Base-by-base conservation (phyloP, 2,113 vertebrate genomes). In the Phalacrocorax carbo region DNA sequence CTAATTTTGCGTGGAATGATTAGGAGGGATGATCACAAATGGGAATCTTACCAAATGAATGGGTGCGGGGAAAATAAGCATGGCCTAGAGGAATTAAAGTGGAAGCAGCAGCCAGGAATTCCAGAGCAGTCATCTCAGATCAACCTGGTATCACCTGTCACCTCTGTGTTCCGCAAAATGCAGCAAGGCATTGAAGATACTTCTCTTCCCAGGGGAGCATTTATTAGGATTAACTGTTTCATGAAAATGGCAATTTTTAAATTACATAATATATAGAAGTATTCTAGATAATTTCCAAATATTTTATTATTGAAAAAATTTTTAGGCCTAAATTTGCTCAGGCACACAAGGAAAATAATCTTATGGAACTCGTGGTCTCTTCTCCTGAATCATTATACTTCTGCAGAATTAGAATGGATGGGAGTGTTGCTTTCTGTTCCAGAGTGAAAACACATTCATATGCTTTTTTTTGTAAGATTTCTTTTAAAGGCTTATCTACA, bases 401-500 rank as follows among this genome's bases (percentile, higher is more conserved):
- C 42, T 81, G 8, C 22, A 71, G 64, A 81, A 70, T 81, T 88
- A 78, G 30, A 94, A 81, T 68, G 23, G 58, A 76, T 92, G 12
- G 25, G 25, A 83, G 9, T 46, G 86, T 12, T 90, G 36, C 25
- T 90, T 85, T 79, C 46, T 44, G 23, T 90, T 95, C 38, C 82
- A 92, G n/a, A 73, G 13, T 21, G 20, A 81, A 83, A 92, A 60
- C 34, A 55, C 12, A 81, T 88, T 86, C 55, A 55, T 55, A 75
- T 1, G 5, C 3, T 10, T 52, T 70, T 91, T 91, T 91, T 76
- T 72, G 48, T 23, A 90, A 80, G 58, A 40, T 71, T 88, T 84
- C 60, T 88, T 94, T 86, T 76, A 77, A 84, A 94, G 44, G 4
- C 38, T 94, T 32, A 62, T 96, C 77, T 93, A 48, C 77, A 94